phyloP scores from a whole-genome alignment of 2,797 vertebrate genomes.

The Cynopterus sphinx region DNA sequence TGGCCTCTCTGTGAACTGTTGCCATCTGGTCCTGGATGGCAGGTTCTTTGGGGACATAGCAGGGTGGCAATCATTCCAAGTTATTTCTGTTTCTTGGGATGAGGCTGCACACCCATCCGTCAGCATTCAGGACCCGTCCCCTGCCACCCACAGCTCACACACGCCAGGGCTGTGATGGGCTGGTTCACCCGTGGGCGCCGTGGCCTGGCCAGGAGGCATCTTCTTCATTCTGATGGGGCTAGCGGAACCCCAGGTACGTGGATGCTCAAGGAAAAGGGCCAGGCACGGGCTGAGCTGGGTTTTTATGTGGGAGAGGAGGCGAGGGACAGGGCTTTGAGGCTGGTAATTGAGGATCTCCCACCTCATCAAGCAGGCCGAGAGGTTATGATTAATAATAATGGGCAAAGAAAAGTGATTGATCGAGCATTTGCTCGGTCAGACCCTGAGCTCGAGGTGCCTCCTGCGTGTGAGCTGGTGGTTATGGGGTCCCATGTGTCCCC shows the following conservation, averaged over 20 bases:
- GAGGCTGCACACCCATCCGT: not conserved
- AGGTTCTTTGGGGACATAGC: not conserved
- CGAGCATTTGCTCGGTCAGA: not conserved
- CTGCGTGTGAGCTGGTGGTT: not conserved
- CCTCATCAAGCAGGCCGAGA: not conserved
- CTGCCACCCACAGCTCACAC: not conserved
- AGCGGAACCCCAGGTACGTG: not conserved
- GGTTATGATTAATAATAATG: not conserved
- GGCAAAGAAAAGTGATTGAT: not conserved
- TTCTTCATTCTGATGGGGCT: not conserved
- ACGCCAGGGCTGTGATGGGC: not conserved
- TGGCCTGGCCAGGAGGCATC: not conserved
- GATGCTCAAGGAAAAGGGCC: not conserved
- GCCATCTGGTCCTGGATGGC: not conserved
- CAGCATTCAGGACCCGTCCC: not conserved
- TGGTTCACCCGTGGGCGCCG: fast-evolving
- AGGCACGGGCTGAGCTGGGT: not conserved
- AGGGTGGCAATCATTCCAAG: not conserved
- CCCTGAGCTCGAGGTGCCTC: not conserved
- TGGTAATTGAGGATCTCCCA: not conserved
- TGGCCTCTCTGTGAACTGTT: not conserved
- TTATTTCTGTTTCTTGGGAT: not conserved
- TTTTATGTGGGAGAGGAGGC: not conserved
- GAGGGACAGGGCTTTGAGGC: not conserved
- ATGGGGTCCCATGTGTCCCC: not conserved